A percentile compares a stretch with the other conserved stretches of the same genome.
These are phyloP conservation scores for Cyclophora punctaria DNA, from an alignment of 2,888 invertebrate species.

Conservation along the genomic window DNA sequence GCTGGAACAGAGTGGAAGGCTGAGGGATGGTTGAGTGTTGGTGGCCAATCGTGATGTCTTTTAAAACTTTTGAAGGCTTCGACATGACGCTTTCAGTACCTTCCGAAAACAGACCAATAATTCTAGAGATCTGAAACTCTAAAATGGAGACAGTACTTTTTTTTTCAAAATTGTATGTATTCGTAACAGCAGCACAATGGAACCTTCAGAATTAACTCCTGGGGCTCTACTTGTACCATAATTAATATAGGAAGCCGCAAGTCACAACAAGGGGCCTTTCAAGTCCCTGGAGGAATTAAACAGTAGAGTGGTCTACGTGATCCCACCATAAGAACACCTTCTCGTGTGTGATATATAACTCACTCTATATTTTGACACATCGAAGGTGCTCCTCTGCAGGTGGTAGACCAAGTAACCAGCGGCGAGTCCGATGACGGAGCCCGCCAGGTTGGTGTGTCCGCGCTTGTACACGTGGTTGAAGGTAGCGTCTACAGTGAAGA, in stretches of 20 bases:
- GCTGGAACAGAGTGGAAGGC: constrained; percentile 22
- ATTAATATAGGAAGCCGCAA: neutral
- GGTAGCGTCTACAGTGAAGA: constrained; percentile 22
- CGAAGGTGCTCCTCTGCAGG: constrained; percentile 25
- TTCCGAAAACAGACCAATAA: too few relatives aligned
- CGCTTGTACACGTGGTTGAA: constrained; percentile 37
- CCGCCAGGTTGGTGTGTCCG: constrained; percentile 39
- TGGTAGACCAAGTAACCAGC: constrained; percentile 33
- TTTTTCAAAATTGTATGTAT: too few relatives aligned
- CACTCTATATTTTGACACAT: constrained; percentile 14
- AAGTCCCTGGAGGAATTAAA: neutral
- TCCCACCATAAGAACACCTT: constrained; percentile 21
- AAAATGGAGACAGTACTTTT: too few relatives aligned
- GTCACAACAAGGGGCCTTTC: neutral
- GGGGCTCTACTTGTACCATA: neutral
- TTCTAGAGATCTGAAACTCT: too few relatives aligned
- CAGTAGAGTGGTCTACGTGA: neutral
- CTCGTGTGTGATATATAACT: too few relatives aligned
- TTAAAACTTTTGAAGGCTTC: too few relatives aligned
- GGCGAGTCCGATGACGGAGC: constrained; percentile 36
- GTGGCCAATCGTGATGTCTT: too few relatives aligned
- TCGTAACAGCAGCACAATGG: neutral
- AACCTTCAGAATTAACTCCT: neutral
- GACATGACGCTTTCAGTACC: too few relatives aligned
- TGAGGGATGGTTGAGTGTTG: too few relatives aligned